Conservation (phyloP, 2,888 invertebrate species). For the Tromatobia lineatoria region DNA sequence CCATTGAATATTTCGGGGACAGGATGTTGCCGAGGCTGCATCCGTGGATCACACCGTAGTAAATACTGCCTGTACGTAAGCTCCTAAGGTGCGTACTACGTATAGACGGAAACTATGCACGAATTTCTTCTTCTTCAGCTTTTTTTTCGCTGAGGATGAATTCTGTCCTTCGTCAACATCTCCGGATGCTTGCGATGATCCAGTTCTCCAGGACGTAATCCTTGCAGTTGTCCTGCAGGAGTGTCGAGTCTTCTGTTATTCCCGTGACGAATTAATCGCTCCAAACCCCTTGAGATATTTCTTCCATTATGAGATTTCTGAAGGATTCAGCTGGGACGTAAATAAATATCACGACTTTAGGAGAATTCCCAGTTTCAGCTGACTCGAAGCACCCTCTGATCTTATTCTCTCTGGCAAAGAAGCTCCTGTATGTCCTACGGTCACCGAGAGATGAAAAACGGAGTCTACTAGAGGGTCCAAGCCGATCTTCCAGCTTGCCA, state of each 20-base stretch:
- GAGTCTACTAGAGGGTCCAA: constrained; percentile 29
- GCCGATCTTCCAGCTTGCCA: constrained; percentile 56
- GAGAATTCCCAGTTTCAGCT: constrained; percentile 1
- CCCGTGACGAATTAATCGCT: constrained; percentile 62
- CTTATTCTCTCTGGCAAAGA: constrained; percentile 13
- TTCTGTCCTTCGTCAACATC: background rate
- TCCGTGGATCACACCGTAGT: constrained; percentile 54
- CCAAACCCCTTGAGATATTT: constrained; percentile 15
- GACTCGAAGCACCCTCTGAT: constrained; percentile 20
- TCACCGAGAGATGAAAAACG: constrained; percentile 23
- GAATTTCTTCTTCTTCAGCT: background rate
- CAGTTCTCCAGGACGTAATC: constrained; percentile 7
- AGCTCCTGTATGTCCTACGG: background rate
- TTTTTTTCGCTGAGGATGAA: constrained; percentile 12
- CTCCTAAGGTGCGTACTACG: background rate
- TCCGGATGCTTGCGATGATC: constrained; percentile 1
- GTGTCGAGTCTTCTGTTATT: constrained; percentile 29
- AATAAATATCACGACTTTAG: constrained; percentile 51
- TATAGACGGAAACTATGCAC: background rate
- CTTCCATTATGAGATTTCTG: constrained; percentile 20
- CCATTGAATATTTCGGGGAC: constrained; percentile 59
- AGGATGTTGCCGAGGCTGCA: constrained; percentile 66
- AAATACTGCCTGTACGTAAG: constrained; percentile 10
- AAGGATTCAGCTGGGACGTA: constrained; percentile 32
- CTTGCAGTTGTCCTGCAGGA: constrained; percentile 11